Evolutionary conservation across 2,888 invertebrate genomes (phyloP).

Genomic region (Arge pagana): DNA sequence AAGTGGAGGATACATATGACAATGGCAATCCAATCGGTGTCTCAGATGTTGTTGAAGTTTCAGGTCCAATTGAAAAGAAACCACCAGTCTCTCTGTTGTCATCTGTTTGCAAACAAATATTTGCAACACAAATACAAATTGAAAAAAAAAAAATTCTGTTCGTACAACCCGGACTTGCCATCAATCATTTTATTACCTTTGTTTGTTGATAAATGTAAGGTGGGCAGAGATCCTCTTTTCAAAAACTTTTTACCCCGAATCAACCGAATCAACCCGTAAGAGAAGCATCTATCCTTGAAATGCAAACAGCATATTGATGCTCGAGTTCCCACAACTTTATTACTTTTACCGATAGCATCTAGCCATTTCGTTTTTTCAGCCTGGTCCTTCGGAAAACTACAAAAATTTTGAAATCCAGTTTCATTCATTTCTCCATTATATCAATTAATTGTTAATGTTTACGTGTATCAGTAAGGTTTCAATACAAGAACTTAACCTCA

Average conservation of each 20-base stretch:
- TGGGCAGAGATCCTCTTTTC: not conserved
- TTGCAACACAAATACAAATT: not conserved
- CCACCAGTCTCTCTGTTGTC: not conserved
- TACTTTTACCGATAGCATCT: not conserved
- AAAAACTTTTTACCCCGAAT: not conserved
- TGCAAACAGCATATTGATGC: not conserved
- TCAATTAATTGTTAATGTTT: not conserved
- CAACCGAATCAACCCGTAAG: not conserved
- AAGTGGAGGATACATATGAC: not conserved
- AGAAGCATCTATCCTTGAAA: not conserved
- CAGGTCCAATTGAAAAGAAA: not conserved
- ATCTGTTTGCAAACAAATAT: not conserved
- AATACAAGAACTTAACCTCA: not conserved
- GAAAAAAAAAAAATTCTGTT: not conserved
- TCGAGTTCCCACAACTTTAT: not conserved
- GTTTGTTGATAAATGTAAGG: not conserved
- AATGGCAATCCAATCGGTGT: not conserved
- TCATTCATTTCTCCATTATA: not conserved
- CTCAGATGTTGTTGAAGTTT: not conserved
- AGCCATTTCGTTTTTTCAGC: not conserved
- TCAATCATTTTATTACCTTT: not conserved
- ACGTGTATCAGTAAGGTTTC: not conserved
- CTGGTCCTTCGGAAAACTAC: not conserved
- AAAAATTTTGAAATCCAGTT: not conserved
- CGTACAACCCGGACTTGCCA: not conserved